A percentile compares a stretch with the other conserved stretches of the same genome.
Conservation (phyloP, 2,888 invertebrate species). For the Lasioglossum figueresi region DNA sequence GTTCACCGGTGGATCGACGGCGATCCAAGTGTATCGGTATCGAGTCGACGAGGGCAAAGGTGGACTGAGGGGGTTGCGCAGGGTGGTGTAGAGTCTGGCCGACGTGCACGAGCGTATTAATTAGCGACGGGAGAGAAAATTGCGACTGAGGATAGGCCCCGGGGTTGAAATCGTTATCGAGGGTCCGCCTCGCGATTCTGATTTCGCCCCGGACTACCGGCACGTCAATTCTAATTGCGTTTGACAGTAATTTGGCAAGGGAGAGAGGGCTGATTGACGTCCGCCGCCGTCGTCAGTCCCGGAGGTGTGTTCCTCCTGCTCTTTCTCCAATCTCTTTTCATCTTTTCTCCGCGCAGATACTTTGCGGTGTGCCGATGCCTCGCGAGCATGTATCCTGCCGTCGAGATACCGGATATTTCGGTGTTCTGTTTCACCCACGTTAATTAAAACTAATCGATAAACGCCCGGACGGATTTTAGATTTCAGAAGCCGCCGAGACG, state of each 20-base stretch:
- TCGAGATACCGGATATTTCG: slow-evolving; percentile 20
- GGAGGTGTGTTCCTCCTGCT: slow-evolving; percentile 37
- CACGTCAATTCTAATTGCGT: slow-evolving; percentile 76
- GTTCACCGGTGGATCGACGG: not conserved
- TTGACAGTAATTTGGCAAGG: slow-evolving; percentile 77
- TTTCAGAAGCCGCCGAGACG: not conserved
- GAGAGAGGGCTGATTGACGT: slow-evolving; percentile 69
- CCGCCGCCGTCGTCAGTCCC: slow-evolving; percentile 26
- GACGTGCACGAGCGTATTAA: slow-evolving; percentile 69
- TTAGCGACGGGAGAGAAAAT: slow-evolving; percentile 72
- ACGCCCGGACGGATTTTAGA: not conserved
- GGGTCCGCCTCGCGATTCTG: slow-evolving; percentile 70
- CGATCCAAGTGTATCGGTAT: not conserved
- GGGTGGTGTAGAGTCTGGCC: slow-evolving; percentile 38
- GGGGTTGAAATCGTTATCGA: slow-evolving; percentile 75
- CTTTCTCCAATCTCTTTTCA: slow-evolving; percentile 34
- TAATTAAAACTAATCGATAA: slow-evolving; percentile 44
- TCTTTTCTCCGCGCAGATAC: slow-evolving; percentile 39
- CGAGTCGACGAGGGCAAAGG: slow-evolving; percentile 11
- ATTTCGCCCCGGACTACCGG: slow-evolving; percentile 63
- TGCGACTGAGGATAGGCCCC: slow-evolving; percentile 63
- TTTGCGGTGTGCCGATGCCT: slow-evolving; percentile 13
- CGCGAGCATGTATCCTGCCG: slow-evolving; percentile 17
- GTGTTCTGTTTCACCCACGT: slow-evolving; percentile 37
- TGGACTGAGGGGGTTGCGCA: not conserved